phyloP scores from a whole-genome alignment of 1,140 invertebrate species.

The Bombus waltoni region DNA sequence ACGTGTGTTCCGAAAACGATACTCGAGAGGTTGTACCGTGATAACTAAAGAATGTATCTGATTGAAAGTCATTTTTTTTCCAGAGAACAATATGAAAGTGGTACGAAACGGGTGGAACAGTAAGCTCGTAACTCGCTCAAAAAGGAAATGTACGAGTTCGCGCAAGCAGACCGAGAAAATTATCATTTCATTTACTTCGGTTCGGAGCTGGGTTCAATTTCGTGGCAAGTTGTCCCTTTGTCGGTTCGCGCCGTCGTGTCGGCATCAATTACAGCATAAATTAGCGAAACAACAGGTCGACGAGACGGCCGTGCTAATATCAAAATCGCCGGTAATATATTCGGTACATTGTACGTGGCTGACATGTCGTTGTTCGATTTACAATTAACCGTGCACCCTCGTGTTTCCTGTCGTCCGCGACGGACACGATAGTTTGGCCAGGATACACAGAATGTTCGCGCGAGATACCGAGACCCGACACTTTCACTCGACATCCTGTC shows the following conservation, averaged over 20 bases:
- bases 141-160: too few relatives aligned
- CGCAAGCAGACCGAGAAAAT: too few relatives aligned
- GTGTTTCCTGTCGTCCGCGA: conserved; percentile 15
- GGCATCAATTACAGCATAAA: conserved; percentile 8
- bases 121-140: too few relatives aligned
- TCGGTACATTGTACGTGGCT: conserved; percentile 12
- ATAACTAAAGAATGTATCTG: too few relatives aligned
- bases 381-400: conserved; percentile 57
- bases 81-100: too few relatives aligned
- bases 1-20: too few relatives aligned
- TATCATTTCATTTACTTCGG: background rate
- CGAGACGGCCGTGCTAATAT: conserved; percentile 1
- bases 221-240: too few relatives aligned
- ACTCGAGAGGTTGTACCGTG: too few relatives aligned
- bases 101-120: too few relatives aligned
- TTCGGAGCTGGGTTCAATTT: background rate
- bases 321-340: conserved; percentile 28
- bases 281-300: background rate
- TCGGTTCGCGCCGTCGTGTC: background rate
- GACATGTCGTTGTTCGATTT: conserved; percentile 31
- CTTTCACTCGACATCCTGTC: background rate
- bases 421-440: conserved; percentile 9
- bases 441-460: conserved; percentile 23
- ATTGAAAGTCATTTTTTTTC: too few relatives aligned
- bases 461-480: background rate